Evolutionary conservation across 2,797 vertebrate genomes (phyloP).

Genomic region (Buceros bicornis): DNA sequence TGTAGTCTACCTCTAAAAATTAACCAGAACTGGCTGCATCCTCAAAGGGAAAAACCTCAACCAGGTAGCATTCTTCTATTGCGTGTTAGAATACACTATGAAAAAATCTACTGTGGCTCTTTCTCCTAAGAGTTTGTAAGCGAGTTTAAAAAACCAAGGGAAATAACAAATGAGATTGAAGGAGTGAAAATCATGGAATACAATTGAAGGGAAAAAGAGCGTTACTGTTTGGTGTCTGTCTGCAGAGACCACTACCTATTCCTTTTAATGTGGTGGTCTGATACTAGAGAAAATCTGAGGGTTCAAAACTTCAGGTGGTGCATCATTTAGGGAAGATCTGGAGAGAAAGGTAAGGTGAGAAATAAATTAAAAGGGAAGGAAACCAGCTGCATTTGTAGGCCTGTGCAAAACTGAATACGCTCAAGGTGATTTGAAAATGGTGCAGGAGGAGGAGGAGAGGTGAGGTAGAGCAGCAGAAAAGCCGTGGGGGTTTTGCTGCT

Average conservation of each 20-base stretch:
- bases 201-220: background rate
- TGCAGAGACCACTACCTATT: rapidly evolving
- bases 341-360: background rate
- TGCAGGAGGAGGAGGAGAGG: background rate
- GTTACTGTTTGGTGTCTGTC: background rate
- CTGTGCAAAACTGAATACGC: background rate
- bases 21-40: background rate
- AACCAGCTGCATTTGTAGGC: background rate
- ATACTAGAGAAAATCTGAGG: background rate
- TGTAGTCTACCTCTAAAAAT: background rate
- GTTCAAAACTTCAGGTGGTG: background rate
- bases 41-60: background rate
- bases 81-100: background rate
- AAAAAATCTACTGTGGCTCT: background rate
- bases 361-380: background rate
- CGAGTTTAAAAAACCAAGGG: background rate
- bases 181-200: background rate
- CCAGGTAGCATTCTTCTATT: background rate
- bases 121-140: background rate
- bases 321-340: background rate
- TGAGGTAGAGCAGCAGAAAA: background rate
- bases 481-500: rapidly evolving
- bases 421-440: background rate
- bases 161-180: background rate
- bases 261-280: background rate